phyloP scores from a whole-genome alignment of 2,888 invertebrate genomes.

The Dinocampus coccinellae region DNA sequence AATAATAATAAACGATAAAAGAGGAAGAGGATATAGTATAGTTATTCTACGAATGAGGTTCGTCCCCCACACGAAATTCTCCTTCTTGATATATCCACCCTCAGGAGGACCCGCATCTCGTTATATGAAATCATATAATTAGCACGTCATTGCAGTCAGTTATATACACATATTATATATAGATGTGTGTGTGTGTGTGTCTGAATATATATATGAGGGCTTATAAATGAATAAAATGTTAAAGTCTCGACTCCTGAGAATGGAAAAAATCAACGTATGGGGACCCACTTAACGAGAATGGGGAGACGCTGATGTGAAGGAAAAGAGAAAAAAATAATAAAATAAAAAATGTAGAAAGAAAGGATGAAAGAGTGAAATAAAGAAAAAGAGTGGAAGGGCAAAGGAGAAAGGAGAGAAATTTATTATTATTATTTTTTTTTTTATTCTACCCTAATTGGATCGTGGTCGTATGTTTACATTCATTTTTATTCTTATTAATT shows the following conservation, averaged over 20 bases:
- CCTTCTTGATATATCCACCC: slow-evolving; percentile 46
- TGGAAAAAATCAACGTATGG: neutral
- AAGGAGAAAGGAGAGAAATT: too few relatives aligned
- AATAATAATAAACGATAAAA: too few relatives aligned
- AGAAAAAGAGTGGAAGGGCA: too few relatives aligned
- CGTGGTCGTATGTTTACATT: neutral
- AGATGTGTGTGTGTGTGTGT: slow-evolving; percentile 36
- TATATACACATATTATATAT: slow-evolving; percentile 5
- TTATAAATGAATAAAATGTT: neutral
- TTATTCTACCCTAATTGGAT: neutral
- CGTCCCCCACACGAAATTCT: slow-evolving; percentile 17
- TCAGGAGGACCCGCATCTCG: slow-evolving; percentile 63
- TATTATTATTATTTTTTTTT: too few relatives aligned
- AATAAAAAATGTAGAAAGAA: too few relatives aligned
- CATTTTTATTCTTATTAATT: neutral
- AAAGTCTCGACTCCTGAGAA: neutral
- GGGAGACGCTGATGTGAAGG: neutral
- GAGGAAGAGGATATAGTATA: slow-evolving; percentile 11
- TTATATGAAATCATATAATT: slow-evolving; percentile 67
- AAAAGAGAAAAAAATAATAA: neutral
- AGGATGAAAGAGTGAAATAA: too few relatives aligned
- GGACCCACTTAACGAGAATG: slow-evolving; percentile 3
- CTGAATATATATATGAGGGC: slow-evolving; percentile 28
- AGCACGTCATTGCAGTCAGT: slow-evolving; percentile 63
- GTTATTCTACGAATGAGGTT: slow-evolving; percentile 42